A percentile compares a stretch with the other conserved stretches of the same genome.
phyloP scores from a whole-genome alignment of 2,113 vertebrate genomes.

The Anarhynchus alexandrinus region DNA sequence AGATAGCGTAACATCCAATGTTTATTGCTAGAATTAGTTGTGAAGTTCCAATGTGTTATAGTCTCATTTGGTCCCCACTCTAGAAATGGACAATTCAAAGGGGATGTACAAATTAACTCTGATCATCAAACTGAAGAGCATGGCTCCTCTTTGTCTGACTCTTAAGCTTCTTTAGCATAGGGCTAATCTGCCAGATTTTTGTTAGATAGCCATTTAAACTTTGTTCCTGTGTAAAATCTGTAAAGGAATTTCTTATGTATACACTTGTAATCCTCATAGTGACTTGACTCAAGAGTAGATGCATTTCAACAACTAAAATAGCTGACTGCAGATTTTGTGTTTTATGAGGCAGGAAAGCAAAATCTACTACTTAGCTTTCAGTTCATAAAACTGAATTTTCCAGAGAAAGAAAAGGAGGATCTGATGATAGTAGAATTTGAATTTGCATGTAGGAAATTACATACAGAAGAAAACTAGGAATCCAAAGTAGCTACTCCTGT shows the following conservation, averaged over 20 bases:
- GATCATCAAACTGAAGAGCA: not conserved
- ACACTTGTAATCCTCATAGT: constrained; percentile 27
- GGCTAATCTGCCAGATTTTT: constrained; percentile 11
- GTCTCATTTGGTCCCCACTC: not conserved
- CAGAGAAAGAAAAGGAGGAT: not conserved
- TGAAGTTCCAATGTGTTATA: not conserved
- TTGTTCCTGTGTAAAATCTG: constrained; percentile 21
- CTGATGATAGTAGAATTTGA: not conserved
- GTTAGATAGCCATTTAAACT: not conserved
- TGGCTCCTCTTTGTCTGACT: not conserved
- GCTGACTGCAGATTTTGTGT: not conserved
- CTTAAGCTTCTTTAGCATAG: constrained; percentile 6
- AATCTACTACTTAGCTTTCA: not conserved
- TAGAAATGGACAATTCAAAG: not conserved
- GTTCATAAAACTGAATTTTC: not conserved
- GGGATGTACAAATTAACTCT: not conserved
- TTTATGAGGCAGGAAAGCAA: not conserved
- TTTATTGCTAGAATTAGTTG: not conserved
- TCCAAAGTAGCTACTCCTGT: not conserved
- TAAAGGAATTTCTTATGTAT: constrained; percentile 57
- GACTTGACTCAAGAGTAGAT: not conserved
- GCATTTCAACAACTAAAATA: not conserved
- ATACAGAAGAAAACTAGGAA: not conserved
- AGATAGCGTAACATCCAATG: not conserved
- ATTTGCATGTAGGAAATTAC: not conserved